A percentile compares a stretch with the other conserved stretches of the same genome.
phyloP scores from a whole-genome alignment of 2,113 vertebrate species.

The Phalacrocorax aristotelis region DNA sequence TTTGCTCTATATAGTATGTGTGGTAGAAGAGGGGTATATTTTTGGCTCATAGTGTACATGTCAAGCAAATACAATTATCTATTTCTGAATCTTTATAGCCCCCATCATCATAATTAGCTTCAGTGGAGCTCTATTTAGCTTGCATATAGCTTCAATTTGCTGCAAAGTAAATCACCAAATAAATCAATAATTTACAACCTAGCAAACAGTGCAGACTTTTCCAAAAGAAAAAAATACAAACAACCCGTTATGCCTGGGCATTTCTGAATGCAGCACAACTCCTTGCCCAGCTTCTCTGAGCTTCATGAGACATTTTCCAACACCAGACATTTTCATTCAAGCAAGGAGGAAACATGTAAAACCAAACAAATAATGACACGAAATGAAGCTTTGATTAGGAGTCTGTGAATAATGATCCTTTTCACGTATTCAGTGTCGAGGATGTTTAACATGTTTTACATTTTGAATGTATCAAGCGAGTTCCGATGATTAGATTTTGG shows the following conservation, averaged over 20 bases:
- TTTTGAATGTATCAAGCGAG: not conserved
- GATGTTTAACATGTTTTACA: slow-evolving; percentile 27
- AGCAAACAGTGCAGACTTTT: slow-evolving; percentile 6
- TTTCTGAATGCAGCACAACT: not conserved
- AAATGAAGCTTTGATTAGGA: slow-evolving; percentile 67
- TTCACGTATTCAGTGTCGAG: slow-evolving; percentile 39
- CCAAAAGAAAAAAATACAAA: not conserved
- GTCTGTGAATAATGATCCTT: slow-evolving; percentile 39
- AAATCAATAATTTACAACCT: slow-evolving; percentile 51
- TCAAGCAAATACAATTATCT: slow-evolving; percentile 26
- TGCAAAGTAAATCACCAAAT: slow-evolving; percentile 39
- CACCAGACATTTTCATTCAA: slow-evolving; percentile 41
- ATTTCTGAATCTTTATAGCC: not conserved
- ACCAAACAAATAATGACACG: slow-evolving; percentile 51
- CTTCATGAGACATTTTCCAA: not conserved
- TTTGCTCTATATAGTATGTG: not conserved
- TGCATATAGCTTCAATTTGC: slow-evolving; percentile 27
- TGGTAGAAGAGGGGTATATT: not conserved
- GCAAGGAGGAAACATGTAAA: slow-evolving; percentile 57
- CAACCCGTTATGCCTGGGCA: not conserved
- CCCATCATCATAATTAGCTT: slow-evolving; percentile 4
- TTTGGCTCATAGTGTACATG: not conserved
- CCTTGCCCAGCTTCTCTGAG: not conserved
- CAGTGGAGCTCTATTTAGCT: slow-evolving; percentile 43
- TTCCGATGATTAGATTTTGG: not conserved